phyloP scores from a whole-genome alignment of 92 coral and sea anemone genomes.

The Palythoa grandis region DNA sequence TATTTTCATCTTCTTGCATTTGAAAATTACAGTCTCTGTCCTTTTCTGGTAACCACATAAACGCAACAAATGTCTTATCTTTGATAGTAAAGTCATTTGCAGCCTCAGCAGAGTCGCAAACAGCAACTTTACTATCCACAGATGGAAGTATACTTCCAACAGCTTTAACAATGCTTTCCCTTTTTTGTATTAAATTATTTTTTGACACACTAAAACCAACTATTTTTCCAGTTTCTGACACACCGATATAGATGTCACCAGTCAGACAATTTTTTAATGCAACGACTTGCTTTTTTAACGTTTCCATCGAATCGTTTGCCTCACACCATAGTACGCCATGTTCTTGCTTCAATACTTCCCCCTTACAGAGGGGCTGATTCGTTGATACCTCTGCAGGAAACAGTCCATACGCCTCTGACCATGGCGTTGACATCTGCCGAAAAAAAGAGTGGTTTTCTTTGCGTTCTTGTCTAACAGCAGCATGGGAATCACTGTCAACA shows the following conservation, averaged over 20 bases:
- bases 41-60: slow-evolving; percentile 56
- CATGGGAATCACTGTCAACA: slow-evolving; percentile 71
- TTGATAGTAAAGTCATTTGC: slow-evolving; percentile 53
- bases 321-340: slow-evolving; percentile 52
- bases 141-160: slow-evolving; percentile 67
- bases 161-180: slow-evolving; percentile 60
- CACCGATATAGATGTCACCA: slow-evolving; percentile 77
- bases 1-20: slow-evolving; percentile 32
- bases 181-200: slow-evolving; percentile 44
- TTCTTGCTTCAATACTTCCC: slow-evolving; percentile 50
- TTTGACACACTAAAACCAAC: slow-evolving; percentile 47
- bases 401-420: slow-evolving; percentile 55
- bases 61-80: slow-evolving; percentile 63
- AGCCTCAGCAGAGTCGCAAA: slow-evolving; percentile 55
- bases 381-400: slow-evolving; percentile 58
- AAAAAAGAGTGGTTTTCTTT: slow-evolving; percentile 39
- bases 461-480: slow-evolving; percentile 55
- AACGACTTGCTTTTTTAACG: slow-evolving; percentile 52
- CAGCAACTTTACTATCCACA: slow-evolving; percentile 46
- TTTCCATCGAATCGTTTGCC: slow-evolving; percentile 34
- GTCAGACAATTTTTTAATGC: slow-evolving; percentile 71
- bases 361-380: slow-evolving; percentile 48
- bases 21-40: not conserved
- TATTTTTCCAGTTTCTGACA: slow-evolving; percentile 49
- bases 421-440: slow-evolving; percentile 74